Evolutionary conservation across 2,113 vertebrate species (phyloP), one percentile per base, ranked within the genome.

Genomic region (Scomber japonicus): DNA sequence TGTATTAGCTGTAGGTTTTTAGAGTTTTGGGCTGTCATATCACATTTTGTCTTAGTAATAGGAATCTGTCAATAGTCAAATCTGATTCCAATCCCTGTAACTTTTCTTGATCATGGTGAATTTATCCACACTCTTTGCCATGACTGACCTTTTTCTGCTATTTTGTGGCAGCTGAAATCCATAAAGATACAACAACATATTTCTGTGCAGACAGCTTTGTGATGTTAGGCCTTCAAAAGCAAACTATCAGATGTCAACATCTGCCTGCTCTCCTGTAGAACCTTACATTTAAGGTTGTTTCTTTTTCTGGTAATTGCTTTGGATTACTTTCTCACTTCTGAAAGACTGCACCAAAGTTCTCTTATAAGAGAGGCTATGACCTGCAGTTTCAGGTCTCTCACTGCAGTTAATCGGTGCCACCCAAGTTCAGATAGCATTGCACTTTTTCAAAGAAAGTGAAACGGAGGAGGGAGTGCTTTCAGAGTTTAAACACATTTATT

Each of bases 381-480:
- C 76, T 63, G 17, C 10, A 55, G 30, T 64, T 68, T 48, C 71
- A 82, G 71, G 56, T 44, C 46, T 64, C 15, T 53, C 16, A 63
- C 31, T 64, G 56, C 71, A 62, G 54, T 75, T 67, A 57, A 66
- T 71, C 15, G 17, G 30, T 71, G 59, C 60, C 60, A 64, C n/a
- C 27, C 1, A 50, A 67, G 61, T 76, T 81, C 61, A 62, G 56
- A 72, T 64, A 48, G 48, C 60, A 30, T 40, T 44, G 50, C 10
- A 67, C 53, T 54, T n/a, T 11, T 54, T 75, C 46, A 66, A 61
- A 76, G 40, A 65, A 54, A 62, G 16, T 55, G 3, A 71, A 56
- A n/a, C 27, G 19, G 49, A 15, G 48, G 16, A 79, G 4, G 24
- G 46, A 79, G 17, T 30, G 15, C 53, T 30, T 27, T 27, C 54